Percentiles rank a stretch among this genome's conserved stretches.
These are phyloP conservation scores for Florisuga fusca DNA, from an alignment of 2,797 vertebrate species.

Conservation along the genomic window DNA sequence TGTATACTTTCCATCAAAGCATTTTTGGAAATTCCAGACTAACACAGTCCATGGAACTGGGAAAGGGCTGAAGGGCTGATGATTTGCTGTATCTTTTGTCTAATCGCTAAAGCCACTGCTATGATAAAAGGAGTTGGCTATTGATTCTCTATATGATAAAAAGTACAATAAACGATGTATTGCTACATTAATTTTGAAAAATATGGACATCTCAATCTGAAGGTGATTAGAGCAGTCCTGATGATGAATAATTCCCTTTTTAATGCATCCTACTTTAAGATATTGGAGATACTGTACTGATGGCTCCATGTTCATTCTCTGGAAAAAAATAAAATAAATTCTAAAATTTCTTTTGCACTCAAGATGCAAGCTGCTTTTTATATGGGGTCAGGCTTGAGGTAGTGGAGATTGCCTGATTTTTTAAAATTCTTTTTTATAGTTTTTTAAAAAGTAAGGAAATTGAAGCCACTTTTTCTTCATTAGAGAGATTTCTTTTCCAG, in stretches of 20 bases:
- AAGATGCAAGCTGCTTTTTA: background rate
- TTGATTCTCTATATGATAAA: background rate
- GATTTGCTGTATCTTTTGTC: background rate
- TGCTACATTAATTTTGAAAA: background rate
- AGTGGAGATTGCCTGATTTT: background rate
- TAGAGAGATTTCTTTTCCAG: background rate
- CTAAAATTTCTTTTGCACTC: background rate
- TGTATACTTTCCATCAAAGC: background rate
- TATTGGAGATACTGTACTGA: background rate
- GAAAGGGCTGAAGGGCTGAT: background rate
- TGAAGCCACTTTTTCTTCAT: background rate
- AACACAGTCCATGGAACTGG: background rate
- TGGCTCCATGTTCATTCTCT: background rate
- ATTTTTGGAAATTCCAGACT: background rate
- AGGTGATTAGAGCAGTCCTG: background rate
- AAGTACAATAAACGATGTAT: background rate
- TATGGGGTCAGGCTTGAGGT: background rate
- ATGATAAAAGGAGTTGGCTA: background rate
- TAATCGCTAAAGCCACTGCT: background rate
- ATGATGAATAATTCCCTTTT: background rate
- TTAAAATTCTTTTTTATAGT: background rate
- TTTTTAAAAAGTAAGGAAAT: background rate
- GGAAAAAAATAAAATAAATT: background rate
- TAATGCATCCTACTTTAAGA: background rate
- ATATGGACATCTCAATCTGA: background rate